Percentiles rank a stretch among this genome's conserved stretches.
These are phyloP conservation scores for Trematocara unimaculatum DNA, from an alignment of 2,113 vertebrate genomes.

Conservation along the genomic window DNA sequence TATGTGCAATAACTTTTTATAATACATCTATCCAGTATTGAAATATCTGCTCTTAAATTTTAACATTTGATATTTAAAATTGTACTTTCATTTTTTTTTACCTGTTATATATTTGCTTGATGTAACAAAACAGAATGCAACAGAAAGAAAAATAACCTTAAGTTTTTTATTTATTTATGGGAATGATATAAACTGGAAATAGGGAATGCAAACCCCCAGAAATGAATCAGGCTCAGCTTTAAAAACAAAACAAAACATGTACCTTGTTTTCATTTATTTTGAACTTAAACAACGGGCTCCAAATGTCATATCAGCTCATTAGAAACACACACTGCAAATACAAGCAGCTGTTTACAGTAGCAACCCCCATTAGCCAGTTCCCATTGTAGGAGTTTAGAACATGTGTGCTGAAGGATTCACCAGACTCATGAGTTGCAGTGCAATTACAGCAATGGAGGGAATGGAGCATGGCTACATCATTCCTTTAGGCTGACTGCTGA, in stretches of 20 bases:
- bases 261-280: conserved; percentile 15
- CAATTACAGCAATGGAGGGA: not conserved
- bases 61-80: not conserved
- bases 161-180: fast-evolving
- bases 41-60: not conserved
- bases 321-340: not conserved
- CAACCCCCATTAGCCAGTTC: not conserved
- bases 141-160: fast-evolving
- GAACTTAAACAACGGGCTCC: not conserved
- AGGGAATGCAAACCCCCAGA: not conserved
- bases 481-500: not conserved
- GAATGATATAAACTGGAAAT: not conserved
- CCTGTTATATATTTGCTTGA: fast-evolving
- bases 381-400: not conserved
- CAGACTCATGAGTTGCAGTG: not conserved
- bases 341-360: not conserved
- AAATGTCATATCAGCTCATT: not conserved
- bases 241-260: not conserved
- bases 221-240: not conserved
- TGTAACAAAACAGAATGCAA: not conserved
- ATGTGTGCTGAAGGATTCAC: not conserved
- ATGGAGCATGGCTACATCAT: fast-evolving
- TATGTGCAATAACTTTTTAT: fast-evolving
- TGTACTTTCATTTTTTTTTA: not conserved
- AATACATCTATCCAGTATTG: not conserved